phyloP scores from a whole-genome alignment of 2,113 vertebrate genomes.

The Aptenodytes patagonicus region DNA sequence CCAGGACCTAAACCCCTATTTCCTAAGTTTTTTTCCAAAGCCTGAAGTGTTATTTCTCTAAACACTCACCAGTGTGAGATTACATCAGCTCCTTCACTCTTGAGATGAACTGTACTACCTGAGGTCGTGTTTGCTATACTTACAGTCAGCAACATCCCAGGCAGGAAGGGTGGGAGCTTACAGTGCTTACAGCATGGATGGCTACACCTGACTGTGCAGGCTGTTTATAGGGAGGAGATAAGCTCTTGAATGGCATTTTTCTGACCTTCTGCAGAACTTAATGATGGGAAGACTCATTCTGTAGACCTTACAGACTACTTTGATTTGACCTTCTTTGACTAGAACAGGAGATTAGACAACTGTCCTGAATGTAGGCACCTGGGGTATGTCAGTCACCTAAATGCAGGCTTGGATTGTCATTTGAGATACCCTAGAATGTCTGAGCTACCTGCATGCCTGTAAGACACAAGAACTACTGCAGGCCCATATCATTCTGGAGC shows the following conservation, averaged over 20 bases:
- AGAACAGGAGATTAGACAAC: background rate
- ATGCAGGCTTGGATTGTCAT: background rate
- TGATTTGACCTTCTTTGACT: background rate
- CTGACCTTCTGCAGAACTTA: background rate
- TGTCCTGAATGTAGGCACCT: background rate
- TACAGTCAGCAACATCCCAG: background rate
- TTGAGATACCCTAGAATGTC: background rate
- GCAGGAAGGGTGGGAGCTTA: background rate
- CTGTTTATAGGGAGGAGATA: background rate
- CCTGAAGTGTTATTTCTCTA: background rate
- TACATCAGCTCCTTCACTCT: background rate
- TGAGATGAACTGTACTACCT: background rate
- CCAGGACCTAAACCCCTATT: background rate
- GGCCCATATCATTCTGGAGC: background rate
- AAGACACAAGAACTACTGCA: background rate
- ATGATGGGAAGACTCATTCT: background rate
- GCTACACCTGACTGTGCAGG: background rate
- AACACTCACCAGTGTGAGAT: background rate
- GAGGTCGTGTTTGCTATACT: background rate
- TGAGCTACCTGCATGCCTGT: background rate
- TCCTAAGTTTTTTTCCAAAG: background rate
- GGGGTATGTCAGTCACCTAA: background rate
- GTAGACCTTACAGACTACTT: background rate
- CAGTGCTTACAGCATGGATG: background rate
- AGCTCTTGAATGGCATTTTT: background rate